A percentile compares a stretch with the other conserved stretches of the same genome.
phyloP scores from a whole-genome alignment of 2,888 invertebrate genomes.

The Metopia argyrocephala region DNA sequence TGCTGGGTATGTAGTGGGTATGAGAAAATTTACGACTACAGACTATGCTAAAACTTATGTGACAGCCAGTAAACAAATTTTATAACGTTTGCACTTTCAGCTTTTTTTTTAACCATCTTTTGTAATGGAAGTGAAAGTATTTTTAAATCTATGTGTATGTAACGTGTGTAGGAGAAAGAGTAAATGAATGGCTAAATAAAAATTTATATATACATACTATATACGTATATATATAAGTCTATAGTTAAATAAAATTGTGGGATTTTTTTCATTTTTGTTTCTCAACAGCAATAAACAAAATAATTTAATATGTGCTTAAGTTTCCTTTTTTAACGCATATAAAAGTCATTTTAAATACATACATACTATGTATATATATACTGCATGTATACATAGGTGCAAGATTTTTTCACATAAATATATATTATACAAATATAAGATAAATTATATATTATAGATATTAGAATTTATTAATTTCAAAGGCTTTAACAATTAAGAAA shows the following conservation, averaged over 20 bases:
- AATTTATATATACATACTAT: no score
- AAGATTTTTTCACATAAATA: no score
- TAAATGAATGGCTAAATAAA: not conserved
- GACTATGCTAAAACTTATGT: slow-evolving; percentile 52
- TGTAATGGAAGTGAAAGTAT: slow-evolving; percentile 10
- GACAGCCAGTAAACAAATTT: slow-evolving; percentile 36
- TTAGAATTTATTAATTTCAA: no score
- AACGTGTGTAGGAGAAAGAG: not conserved
- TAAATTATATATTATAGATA: no score
- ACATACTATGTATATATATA: no score
- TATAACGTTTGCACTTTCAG: slow-evolving; percentile 29
- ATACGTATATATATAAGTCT: no score
- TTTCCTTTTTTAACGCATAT: not conserved
- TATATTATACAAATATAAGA: no score
- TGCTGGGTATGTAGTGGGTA: not conserved
- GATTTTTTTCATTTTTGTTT: not conserved
- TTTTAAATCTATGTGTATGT: not conserved
- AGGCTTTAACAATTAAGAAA: no score
- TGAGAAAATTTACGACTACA: slow-evolving; percentile 42
- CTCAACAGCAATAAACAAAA: not conserved
- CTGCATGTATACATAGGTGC: no score
- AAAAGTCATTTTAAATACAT: not conserved
- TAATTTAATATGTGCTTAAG: not conserved
- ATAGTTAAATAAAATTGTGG: not conserved
- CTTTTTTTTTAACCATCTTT: not conserved